Conservation (phyloP, 1,140 invertebrate species). For the Drosophila biarmipes region DNA sequence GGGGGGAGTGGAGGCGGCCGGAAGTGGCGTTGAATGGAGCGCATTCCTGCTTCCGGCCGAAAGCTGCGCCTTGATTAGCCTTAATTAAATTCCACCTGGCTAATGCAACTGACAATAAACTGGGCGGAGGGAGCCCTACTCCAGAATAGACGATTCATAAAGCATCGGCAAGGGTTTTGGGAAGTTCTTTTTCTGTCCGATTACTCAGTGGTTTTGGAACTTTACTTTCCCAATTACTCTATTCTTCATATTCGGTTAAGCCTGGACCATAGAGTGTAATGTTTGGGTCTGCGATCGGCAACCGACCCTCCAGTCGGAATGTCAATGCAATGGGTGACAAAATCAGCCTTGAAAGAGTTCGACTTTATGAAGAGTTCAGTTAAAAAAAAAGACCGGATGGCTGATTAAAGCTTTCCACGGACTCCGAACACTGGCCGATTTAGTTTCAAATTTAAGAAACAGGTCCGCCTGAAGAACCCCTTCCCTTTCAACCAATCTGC, state of each 20-base stretch:
- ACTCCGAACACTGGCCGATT: no score
- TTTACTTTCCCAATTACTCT: neutral
- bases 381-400: no score
- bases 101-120: conserved; percentile 9
- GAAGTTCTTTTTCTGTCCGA: no score
- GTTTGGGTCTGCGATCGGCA: no score
- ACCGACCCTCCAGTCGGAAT: no score
- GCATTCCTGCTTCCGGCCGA: conserved; percentile 59
- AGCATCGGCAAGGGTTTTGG: neutral
- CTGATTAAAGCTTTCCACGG: no score
- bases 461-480: neutral
- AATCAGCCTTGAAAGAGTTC: no score
- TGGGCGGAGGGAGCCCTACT: neutral
- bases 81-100: conserved; percentile 74
- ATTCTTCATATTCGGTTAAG: no score
- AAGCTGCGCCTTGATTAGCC: conserved; percentile 68
- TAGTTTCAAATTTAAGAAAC: neutral
- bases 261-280: no score
- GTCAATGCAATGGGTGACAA: no score
- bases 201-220: neutral
- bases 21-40: conserved; percentile 56
- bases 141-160: conserved; percentile 6
- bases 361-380: no score
- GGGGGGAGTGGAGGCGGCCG: conserved; percentile 17
- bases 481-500: conserved; percentile 24